These are phyloP conservation scores for Paracanthobrama guichenoti DNA, from an alignment of 2,113 vertebrate genomes.

Conservation along the genomic window DNA sequence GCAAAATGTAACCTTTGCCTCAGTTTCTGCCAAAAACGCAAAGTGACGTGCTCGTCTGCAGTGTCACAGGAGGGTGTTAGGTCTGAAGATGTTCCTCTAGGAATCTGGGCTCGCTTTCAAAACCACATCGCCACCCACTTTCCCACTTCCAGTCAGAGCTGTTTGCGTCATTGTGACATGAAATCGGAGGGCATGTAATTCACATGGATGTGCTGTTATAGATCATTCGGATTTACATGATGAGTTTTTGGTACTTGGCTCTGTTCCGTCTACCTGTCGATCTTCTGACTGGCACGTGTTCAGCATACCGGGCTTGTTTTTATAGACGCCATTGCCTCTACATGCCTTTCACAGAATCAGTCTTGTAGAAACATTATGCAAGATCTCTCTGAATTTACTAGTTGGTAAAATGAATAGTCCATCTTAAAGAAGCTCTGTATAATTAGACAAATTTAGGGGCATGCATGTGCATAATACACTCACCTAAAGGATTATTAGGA, in stretches of 20 bases:
- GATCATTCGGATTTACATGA: constrained; percentile 45
- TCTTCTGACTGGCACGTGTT: neutral
- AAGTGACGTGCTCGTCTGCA: constrained; percentile 36
- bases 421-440: neutral
- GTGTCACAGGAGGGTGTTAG: neutral
- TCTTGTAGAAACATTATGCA: constrained; percentile 18
- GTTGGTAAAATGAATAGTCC: neutral
- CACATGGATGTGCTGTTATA: neutral
- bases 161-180: neutral
- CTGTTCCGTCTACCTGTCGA: neutral
- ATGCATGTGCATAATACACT: neutral
- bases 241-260: constrained; percentile 58
- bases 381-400: neutral
- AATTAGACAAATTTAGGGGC: neutral
- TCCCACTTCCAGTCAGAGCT: neutral
- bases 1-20: constrained; percentile 40
- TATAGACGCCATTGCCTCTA: constrained; percentile 39
- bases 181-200: neutral
- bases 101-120: constrained; percentile 12
- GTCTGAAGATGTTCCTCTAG: neutral
- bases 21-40: constrained; percentile 24
- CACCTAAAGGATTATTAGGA: too few relatives aligned
- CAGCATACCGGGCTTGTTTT: constrained; percentile 35
- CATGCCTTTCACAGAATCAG: constrained; percentile 32
- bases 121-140: constrained; percentile 1